Conservation (phyloP, 2,113 vertebrate species). For the Eretmochelys imbricata region DNA sequence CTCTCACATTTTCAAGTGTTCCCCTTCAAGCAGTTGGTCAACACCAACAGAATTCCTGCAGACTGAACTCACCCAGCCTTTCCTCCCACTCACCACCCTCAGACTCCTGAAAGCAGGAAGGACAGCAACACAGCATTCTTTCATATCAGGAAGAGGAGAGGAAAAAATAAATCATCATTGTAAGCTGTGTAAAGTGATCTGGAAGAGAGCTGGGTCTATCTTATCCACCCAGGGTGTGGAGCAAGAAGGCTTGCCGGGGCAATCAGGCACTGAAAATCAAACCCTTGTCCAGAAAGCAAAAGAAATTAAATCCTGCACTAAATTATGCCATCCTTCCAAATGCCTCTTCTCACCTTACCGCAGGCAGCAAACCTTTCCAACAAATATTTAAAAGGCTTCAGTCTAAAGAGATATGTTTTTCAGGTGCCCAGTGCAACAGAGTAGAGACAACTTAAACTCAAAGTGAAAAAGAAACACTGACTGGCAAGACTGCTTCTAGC, state of each 20-base stretch:
- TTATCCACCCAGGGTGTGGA: neutral
- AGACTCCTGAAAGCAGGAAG: conserved; percentile 36
- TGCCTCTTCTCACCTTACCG: neutral
- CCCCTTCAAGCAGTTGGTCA: conserved; percentile 22
- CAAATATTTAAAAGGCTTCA: neutral
- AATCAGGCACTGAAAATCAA: neutral
- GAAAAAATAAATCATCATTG: neutral
- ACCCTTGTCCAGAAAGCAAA: neutral
- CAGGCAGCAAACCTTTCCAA: neutral
- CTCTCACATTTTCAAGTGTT: neutral
- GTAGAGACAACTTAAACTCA: neutral
- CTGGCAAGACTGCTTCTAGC: neutral
- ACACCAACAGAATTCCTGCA: conserved; percentile 47
- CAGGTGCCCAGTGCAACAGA: neutral
- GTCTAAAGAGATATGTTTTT: accelerated
- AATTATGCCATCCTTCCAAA: neutral
- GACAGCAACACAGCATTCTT: conserved; percentile 35
- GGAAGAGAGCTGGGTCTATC: neutral
- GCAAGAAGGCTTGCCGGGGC: neutral
- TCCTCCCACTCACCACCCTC: conserved; percentile 53
- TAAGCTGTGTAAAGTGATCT: neutral
- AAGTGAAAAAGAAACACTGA: neutral
- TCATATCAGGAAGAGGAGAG: neutral
- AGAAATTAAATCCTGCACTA: neutral
- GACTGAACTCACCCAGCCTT: conserved; percentile 10